phyloP scores from a whole-genome alignment of 2,888 invertebrate species.

The Willowsia nigromaculata region DNA sequence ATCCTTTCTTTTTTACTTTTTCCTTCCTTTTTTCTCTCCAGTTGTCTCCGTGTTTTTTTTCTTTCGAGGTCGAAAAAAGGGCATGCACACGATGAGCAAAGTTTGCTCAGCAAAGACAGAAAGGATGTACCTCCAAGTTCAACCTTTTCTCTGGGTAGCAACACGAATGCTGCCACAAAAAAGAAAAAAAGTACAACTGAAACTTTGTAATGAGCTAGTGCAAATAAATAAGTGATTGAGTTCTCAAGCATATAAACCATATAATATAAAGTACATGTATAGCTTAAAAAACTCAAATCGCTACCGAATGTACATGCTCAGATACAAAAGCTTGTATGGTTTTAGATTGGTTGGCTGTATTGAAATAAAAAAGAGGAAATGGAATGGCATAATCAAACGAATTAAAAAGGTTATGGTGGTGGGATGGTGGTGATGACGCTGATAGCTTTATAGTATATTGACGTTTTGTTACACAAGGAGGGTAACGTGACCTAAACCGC shows the following conservation, averaged over 20 bases:
- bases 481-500: conserved; percentile 20
- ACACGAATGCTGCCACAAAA: neutral
- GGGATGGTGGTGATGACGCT: neutral
- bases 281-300: neutral
- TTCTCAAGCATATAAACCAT: too few relatives aligned
- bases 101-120: neutral
- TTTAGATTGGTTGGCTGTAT: neutral
- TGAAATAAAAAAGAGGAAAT: conserved; percentile 49
- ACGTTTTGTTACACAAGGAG: neutral
- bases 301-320: neutral
- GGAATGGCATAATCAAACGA: conserved; percentile 59
- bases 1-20: neutral
- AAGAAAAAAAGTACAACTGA: too few relatives aligned
- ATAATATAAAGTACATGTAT: too few relatives aligned
- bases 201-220: too few relatives aligned
- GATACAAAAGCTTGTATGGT: neutral
- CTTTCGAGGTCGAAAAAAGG: conserved; percentile 60
- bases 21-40: conserved; percentile 38
- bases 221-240: too few relatives aligned
- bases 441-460: neutral
- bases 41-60: conserved; percentile 43
- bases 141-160: neutral
- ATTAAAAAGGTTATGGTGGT: conserved; percentile 7
- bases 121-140: neutral
- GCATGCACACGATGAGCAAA: conserved; percentile 19